Conservation (phyloP, 2,113 vertebrate genomes). For the Pseudolaguvia tuberculata region DNA sequence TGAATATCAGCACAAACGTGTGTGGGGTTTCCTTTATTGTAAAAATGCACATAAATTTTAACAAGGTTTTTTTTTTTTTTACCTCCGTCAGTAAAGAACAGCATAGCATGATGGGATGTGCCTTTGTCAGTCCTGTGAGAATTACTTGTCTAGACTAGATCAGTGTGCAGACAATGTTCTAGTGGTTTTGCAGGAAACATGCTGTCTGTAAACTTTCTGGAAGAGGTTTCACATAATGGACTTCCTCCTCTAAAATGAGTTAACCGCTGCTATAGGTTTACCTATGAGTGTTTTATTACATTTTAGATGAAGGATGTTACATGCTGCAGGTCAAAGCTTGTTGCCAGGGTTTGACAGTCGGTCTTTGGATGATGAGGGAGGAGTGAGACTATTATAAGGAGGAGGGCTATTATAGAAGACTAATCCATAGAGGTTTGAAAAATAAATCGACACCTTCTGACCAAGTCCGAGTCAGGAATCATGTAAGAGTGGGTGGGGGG, state of each 20-base stretch:
- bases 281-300: conserved; percentile 1
- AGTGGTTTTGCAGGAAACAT: conserved; percentile 11
- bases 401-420: background rate
- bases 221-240: conserved; percentile 17
- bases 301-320: background rate
- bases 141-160: conserved; percentile 17
- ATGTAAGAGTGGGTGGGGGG: no score
- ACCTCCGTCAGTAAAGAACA: background rate
- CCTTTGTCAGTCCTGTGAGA: background rate
- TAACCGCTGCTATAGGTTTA: conserved; percentile 11
- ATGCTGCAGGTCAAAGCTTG: background rate
- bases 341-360: background rate
- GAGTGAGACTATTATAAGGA: background rate
- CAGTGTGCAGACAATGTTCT: background rate
- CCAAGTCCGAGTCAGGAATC: background rate
- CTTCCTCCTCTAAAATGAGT: conserved; percentile 21
- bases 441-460: no score
- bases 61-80: background rate
- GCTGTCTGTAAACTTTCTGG: background rate
- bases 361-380: background rate
- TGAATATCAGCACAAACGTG: background rate
- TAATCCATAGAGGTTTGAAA: background rate
- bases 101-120: background rate
- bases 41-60: background rate
- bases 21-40: background rate